Evolutionary conservation across 64 coral and sea anemone genomes (phyloP), one percentile per base, ranked within the genome.

Genomic region (Exaiptasia diaphana): DNA sequence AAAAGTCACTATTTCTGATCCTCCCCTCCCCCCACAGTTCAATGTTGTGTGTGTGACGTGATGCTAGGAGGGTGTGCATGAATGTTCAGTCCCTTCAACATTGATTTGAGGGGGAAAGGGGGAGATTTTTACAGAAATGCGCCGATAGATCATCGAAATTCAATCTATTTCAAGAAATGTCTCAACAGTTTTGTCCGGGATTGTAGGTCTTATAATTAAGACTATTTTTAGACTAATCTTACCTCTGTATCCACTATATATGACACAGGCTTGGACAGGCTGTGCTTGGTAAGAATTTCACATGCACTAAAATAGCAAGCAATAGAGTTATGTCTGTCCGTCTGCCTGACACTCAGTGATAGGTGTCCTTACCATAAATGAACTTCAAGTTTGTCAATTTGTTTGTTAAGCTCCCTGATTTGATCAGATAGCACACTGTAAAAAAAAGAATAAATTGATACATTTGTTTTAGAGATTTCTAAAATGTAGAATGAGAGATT

Each of bases 161-260:
- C n/a, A n/a, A n/a, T n/a, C n/a, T n/a, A n/a, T n/a, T n/a, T n/a
- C n/a, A n/a, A n/a, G n/a, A n/a, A n/a, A n/a, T n/a, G n/a, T n/a
- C n/a, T n/a, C n/a, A n/a, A n/a, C n/a, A n/a, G n/a, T n/a, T n/a
- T n/a, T n/a, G n/a, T n/a, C n/a, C n/a, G n/a, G n/a, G n/a, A n/a
- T n/a, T n/a, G n/a, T n/a, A n/a, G n/a, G n/a, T n/a, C n/a, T n/a
- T n/a, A n/a, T n/a, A n/a, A n/a, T n/a, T n/a, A n/a, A n/a, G n/a
- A 64, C 2, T 4, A 64, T 33, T 54, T 4, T 2, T 35, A 17
- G 2, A 34, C n/a, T 3, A 36, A 1, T 68, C 78, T 49, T 67
- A 99, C 95, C 58, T 92, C 54, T 60, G 84, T 89, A 21, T 99
- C 95, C 18, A 92, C 50, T 21, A 99, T 75, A 59, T 82, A 99